These are phyloP conservation scores for Serripes groenlandicus DNA, from an alignment of 2,888 invertebrate species.

Conservation along the genomic window DNA sequence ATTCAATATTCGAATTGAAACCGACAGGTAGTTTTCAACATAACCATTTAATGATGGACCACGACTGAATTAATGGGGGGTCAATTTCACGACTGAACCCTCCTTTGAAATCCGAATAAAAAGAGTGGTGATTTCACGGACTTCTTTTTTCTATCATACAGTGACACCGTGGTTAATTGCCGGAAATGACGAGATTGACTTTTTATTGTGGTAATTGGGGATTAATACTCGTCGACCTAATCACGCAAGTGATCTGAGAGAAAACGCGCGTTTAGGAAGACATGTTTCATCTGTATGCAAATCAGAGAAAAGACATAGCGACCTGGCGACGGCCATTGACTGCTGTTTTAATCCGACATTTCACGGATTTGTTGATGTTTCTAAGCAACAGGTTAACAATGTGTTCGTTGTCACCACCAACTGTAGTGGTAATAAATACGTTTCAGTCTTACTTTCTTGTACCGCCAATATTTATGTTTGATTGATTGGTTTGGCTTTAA, in stretches of 20 bases:
- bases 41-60: constrained; percentile 18
- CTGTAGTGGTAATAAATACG: too few relatives aligned
- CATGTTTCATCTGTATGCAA: constrained; percentile 5
- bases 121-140: constrained; percentile 24
- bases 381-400: not conserved
- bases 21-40: constrained; percentile 19
- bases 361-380: not conserved
- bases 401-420: too few relatives aligned
- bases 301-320: not conserved
- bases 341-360: not conserved
- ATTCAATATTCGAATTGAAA: constrained; percentile 3
- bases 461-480: too few relatives aligned
- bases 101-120: constrained; percentile 18
- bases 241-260: constrained; percentile 1
- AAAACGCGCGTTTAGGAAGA: not conserved
- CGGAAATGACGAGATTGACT: constrained; percentile 39
- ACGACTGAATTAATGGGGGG: constrained; percentile 13
- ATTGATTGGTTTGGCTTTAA: too few relatives aligned
- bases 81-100: constrained; percentile 30
- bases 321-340: not conserved
- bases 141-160: constrained; percentile 27
- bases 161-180: constrained; percentile 33
- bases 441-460: too few relatives aligned
- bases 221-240: constrained; percentile 16
- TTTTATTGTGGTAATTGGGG: constrained; percentile 29